Evolutionary conservation across 2,113 vertebrate genomes (phyloP).

Genomic region (Plecotus auritus): DNA sequence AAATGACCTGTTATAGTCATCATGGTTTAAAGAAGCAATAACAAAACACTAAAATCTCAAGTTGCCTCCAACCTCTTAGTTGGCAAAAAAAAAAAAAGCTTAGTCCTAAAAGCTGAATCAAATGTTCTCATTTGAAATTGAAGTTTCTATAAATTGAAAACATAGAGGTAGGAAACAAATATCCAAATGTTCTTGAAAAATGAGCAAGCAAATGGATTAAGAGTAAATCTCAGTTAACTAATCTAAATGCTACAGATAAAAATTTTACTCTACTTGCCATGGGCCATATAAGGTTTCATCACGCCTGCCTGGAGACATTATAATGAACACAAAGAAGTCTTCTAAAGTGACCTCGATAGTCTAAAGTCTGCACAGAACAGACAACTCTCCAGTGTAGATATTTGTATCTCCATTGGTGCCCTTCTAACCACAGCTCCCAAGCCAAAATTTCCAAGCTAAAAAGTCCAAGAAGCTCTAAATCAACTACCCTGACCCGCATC

Average conservation of each 20-base stretch:
- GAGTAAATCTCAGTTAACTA: neutral
- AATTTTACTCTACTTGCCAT: neutral
- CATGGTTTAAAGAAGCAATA: slow-evolving; percentile 12
- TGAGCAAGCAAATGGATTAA: slow-evolving; percentile 10
- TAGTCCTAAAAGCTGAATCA: neutral
- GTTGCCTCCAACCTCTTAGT: slow-evolving; percentile 6
- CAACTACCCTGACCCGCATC: neutral
- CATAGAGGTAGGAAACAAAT: slow-evolving; percentile 17
- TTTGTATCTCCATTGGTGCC: neutral
- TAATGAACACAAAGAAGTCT: neutral
- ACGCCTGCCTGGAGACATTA: neutral
- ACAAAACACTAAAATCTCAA: slow-evolving; percentile 12
- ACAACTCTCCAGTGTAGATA: neutral
- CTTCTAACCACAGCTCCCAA: neutral
- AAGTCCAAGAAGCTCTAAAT: neutral
- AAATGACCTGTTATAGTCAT: slow-evolving; percentile 7
- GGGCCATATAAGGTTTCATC: neutral
- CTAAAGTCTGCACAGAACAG: neutral
- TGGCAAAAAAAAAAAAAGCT: slow-evolving; percentile 25
- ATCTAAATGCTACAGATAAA: neutral
- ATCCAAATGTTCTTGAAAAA: slow-evolving; percentile 35
- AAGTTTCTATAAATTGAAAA: slow-evolving; percentile 17
- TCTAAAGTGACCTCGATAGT: neutral
- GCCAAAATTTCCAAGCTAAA: neutral
- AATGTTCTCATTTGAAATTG: neutral